These are phyloP conservation scores for Drosophila sp. DNA, from an alignment of 1,140 invertebrate genomes.

Conservation along the genomic window DNA sequence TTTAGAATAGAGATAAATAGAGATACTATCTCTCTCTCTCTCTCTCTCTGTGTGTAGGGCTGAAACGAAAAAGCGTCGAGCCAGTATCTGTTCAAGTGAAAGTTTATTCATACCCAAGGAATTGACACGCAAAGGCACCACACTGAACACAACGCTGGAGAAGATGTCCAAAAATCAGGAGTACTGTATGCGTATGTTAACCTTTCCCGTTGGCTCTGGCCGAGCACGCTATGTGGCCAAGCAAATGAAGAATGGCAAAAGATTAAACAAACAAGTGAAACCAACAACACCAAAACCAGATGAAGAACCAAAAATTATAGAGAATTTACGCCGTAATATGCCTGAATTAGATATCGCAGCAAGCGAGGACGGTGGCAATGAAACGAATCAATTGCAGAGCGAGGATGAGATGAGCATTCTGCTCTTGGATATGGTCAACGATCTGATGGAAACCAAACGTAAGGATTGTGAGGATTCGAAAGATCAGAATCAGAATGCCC, in stretches of 20 bases:
- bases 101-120: slow-evolving; percentile 65
- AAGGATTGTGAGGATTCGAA: slow-evolving; percentile 8
- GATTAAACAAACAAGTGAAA: not conserved
- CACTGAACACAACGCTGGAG: slow-evolving; percentile 19
- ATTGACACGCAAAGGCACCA: slow-evolving; percentile 40
- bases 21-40: too few relatives aligned
- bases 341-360: slow-evolving; percentile 18
- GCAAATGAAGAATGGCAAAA: slow-evolving; percentile 39
- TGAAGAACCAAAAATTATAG: slow-evolving; percentile 20
- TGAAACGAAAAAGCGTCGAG: slow-evolving; percentile 68
- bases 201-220: slow-evolving; percentile 53
- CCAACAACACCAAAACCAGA: not conserved
- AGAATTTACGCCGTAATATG: slow-evolving; percentile 18
- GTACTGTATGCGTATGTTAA: slow-evolving; percentile 55
- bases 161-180: slow-evolving; percentile 34
- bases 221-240: slow-evolving; percentile 55
- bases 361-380: too few relatives aligned
- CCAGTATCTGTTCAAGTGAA: slow-evolving; percentile 54
- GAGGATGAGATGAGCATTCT: slow-evolving; percentile 43
- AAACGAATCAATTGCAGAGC: slow-evolving; percentile 17
- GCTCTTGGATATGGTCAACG: slow-evolving; percentile 38
- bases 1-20: too few relatives aligned
- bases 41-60: slow-evolving; percentile 34
- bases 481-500: not conserved
- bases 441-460: not conserved